Conservation (phyloP, 37 sponge, comb jelly and placozoan species). For the Mnemiopsis leidyi region DNA sequence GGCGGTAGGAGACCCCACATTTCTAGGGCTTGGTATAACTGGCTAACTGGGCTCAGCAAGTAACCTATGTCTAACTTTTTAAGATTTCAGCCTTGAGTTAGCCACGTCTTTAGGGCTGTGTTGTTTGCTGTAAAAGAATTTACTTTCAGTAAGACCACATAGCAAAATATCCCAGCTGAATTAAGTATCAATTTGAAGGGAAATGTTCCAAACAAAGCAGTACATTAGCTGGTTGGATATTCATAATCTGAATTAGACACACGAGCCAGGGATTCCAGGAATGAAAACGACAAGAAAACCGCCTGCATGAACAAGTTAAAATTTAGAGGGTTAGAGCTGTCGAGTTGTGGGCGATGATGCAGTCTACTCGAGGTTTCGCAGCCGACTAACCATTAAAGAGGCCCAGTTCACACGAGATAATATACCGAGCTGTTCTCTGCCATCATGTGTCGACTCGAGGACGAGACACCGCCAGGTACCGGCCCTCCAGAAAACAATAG, state of each 20-base stretch:
- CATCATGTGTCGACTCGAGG: too few species aligned
- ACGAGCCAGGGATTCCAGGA: neutral
- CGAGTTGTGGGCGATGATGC: neutral
- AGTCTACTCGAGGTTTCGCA: too few species aligned
- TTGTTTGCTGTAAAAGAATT: neutral
- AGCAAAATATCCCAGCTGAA: neutral
- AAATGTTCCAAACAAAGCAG: too few species aligned
- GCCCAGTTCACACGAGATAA: too few species aligned
- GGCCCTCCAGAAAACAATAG: too few species aligned
- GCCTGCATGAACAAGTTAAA: neutral
- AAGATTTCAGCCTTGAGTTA: neutral
- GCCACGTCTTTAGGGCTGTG: neutral
- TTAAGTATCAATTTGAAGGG: neutral
- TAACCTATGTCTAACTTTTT: neutral
- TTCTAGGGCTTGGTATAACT: neutral
- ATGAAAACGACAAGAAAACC: neutral
- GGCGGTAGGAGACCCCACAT: neutral
- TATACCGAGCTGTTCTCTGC: too few species aligned
- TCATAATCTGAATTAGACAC: neutral
- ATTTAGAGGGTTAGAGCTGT: neutral
- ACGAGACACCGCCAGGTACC: too few species aligned
- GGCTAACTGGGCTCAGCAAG: neutral
- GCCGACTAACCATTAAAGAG: too few species aligned
- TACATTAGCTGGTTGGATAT: too few species aligned
- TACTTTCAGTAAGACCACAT: neutral